Evolutionary conservation across 2,888 invertebrate species (phyloP), one percentile per base, ranked within the genome.

Genomic region (Eledone cirrhosa): DNA sequence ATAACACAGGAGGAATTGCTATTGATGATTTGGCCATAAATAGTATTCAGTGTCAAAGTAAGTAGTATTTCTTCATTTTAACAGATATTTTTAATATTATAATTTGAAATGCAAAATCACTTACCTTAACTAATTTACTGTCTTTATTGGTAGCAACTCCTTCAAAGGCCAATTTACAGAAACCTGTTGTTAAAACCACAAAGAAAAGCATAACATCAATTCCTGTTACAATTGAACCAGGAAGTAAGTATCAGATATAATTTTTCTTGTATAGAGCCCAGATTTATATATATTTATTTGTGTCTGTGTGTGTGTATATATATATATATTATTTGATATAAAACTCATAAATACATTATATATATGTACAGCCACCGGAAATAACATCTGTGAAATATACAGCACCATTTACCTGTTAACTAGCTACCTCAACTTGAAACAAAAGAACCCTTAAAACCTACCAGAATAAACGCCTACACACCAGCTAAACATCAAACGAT

Each of bases 11-110:
- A 5, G 76, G 48, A 29, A 27, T 76, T 19, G 76, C 76, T 24
- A 76, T 76, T 48, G 76, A 76, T 48, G 76, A 76, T 29, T 47
- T 76, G 24, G 41, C 78, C 13, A 78, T 86, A 22, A 80, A 80
- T 7, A 77, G 79, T 22, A 80, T 84, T 31, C 80, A 76, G 16
- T 87, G 87, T 83, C 75, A 80, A 80, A 75, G 86, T 86, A 80
- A 80, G 85, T 83, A 14, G 22, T 59, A 8, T 31, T 19, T 19
- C 3, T 48, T n/a, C n/a, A n/a, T n/a, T n/a, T n/a, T n/a, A n/a
- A n/a, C n/a, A n/a, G n/a, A n/a, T n/a, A 53, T 1, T 53, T n/a
- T 4, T 53, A 19, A 53, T 53, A 19, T 53, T 2, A 53, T 22
- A 53, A 53, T n/a, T 53, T 53, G 53, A 53, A 53, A 4, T n/a